Evolutionary conservation across 2,113 vertebrate genomes (phyloP).

Genomic region (Melanotaenia duboulayi): DNA sequence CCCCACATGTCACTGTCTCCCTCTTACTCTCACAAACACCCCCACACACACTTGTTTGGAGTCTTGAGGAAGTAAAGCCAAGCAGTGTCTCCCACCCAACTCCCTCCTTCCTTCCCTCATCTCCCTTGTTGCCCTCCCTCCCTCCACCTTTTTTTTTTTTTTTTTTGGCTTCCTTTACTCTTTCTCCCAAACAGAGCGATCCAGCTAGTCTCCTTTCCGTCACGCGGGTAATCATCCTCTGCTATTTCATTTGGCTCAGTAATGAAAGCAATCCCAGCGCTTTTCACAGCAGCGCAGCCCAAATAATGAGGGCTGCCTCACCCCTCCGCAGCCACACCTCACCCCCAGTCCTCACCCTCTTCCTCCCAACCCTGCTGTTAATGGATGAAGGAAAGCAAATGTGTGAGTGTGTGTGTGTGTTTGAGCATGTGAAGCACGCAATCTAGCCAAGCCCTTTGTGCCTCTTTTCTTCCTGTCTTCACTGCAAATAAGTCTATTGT

Average conservation of each 20-base stretch:
- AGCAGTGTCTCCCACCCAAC: conserved; percentile 20
- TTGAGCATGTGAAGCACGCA: conserved; percentile 59
- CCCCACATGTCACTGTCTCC: conserved; percentile 47
- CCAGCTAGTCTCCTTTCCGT: conserved; percentile 69
- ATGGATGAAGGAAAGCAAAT: conserved; percentile 69
- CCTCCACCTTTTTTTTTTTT: background rate
- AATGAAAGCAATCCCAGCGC: conserved; percentile 85
- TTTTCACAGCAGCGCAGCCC: conserved; percentile 76
- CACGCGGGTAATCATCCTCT: conserved; percentile 82
- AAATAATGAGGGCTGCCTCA: conserved; percentile 80
- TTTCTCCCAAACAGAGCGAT: conserved; percentile 62
- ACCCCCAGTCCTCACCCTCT: conserved; percentile 55
- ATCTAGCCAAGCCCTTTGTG: conserved; percentile 66
- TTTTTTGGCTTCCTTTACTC: conserved; percentile 11
- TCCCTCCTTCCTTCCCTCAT: background rate
- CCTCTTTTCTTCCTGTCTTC: conserved; percentile 29
- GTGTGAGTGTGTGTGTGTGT: conserved; percentile 47
- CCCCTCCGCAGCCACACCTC: conserved; percentile 59
- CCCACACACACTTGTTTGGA: conserved; percentile 60
- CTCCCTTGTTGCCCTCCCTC: background rate
- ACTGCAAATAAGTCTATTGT: conserved; percentile 35
- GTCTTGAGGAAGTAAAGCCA: conserved; percentile 54
- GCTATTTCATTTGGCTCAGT: conserved; percentile 82
- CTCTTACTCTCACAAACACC: conserved; percentile 44
- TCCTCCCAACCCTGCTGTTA: conserved; percentile 66